Percentiles rank a stretch among this genome's conserved stretches.
Conservation (phyloP, 2,888 invertebrate genomes). For the Tetanocera ferruginea region DNA sequence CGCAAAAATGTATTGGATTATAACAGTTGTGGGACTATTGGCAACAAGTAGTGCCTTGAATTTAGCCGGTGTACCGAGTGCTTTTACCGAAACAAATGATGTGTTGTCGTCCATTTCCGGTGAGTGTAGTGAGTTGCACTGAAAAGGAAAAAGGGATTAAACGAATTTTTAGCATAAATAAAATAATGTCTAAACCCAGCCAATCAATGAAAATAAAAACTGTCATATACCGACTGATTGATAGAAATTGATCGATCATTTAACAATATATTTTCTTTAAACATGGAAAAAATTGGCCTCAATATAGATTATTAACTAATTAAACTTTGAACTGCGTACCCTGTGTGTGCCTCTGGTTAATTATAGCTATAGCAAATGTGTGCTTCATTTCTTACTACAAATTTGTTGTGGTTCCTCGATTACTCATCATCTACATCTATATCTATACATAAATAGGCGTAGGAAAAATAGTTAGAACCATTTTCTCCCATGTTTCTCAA, state of each 20-base stretch:
- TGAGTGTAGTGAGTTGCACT: slow-evolving; percentile 32
- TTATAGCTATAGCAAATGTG: too few relatives aligned
- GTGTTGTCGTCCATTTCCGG: slow-evolving; percentile 55
- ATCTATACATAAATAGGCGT: too few relatives aligned
- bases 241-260: not conserved
- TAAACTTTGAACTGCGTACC: too few relatives aligned
- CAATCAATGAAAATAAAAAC: not conserved
- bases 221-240: not conserved
- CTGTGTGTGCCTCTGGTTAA: too few relatives aligned
- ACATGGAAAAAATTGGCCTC: too few relatives aligned
- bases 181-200: not conserved
- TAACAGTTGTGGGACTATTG: slow-evolving; percentile 40
- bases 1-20: slow-evolving; percentile 40
- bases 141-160: not conserved
- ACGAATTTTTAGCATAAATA: not conserved
- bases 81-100: slow-evolving; percentile 51
- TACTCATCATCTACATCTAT: too few relatives aligned
- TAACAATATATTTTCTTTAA: too few relatives aligned
- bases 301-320: too few relatives aligned
- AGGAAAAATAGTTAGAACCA: too few relatives aligned
- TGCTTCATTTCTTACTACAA: too few relatives aligned
- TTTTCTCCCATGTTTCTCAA: too few relatives aligned
- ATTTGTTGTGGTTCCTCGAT: too few relatives aligned
- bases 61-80: slow-evolving; percentile 49
- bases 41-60: slow-evolving; percentile 44